These are phyloP conservation scores for Lathronympha strigana DNA, from an alignment of 2,888 invertebrate species.

Conservation along the genomic window DNA sequence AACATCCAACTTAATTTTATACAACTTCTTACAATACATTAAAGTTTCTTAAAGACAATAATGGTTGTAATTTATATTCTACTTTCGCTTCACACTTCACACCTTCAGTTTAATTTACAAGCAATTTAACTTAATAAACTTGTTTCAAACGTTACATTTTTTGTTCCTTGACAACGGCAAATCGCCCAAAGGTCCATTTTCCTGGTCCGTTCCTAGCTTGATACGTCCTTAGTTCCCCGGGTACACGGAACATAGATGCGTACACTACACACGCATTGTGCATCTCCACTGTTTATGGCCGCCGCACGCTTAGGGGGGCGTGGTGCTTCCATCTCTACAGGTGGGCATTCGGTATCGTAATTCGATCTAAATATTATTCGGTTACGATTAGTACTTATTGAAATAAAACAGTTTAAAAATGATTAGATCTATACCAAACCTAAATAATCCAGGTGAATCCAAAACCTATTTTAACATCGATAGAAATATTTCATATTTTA, in stretches of 20 bases:
- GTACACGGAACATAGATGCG: conserved; percentile 47
- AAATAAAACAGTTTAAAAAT: too few species aligned
- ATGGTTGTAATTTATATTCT: too few species aligned
- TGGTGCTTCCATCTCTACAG: conserved; percentile 57
- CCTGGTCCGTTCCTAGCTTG: not conserved
- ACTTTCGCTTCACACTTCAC: not conserved
- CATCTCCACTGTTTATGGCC: conserved; percentile 62
- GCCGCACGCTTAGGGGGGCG: conserved; percentile 57
- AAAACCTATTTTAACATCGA: too few species aligned
- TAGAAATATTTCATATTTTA: too few species aligned
- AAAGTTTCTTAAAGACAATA: too few species aligned
- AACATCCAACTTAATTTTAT: too few species aligned
- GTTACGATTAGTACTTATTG: not conserved
- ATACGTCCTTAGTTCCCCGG: conserved; percentile 50
- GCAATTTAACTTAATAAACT: conserved; percentile 15
- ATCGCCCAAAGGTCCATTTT: not conserved
- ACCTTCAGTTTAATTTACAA: not conserved
- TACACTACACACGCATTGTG: conserved; percentile 59
- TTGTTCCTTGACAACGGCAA: conserved; percentile 21
- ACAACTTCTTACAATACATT: too few species aligned
- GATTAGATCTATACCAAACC: too few species aligned
- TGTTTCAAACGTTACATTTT: conserved; percentile 19
- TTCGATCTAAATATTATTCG: not conserved
- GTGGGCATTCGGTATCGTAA: conserved; percentile 48
- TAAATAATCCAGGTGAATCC: too few species aligned